A percentile compares a stretch with the other conserved stretches of the same genome.
phyloP scores from a whole-genome alignment of 1,140 invertebrate genomes.

The Macrocentrus cingulum region DNA sequence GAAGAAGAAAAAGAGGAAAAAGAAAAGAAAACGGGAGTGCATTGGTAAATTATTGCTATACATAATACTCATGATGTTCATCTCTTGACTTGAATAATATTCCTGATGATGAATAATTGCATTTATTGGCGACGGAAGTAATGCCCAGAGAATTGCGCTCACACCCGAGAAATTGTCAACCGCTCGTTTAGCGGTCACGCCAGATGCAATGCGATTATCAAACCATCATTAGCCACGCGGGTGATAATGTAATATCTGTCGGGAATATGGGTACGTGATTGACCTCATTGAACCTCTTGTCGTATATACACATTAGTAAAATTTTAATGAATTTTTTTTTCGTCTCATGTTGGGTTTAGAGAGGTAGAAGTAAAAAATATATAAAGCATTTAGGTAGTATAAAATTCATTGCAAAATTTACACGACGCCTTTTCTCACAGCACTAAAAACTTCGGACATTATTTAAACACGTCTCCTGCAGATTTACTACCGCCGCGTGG shows the following conservation, averaged over 20 bases:
- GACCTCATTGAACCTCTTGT: background rate
- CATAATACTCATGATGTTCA: no score
- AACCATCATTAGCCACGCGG: constrained; percentile 27
- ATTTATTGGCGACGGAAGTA: no score
- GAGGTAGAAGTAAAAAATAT: background rate
- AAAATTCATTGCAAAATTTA: constrained; percentile 20
- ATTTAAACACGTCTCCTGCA: constrained; percentile 30
- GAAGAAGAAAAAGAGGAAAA: no score
- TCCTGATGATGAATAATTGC: no score
- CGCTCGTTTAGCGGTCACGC: no score
- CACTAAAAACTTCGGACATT: constrained; percentile 36
- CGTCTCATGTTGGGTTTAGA: background rate
- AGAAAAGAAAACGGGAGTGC: no score
- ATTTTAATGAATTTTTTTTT: background rate
- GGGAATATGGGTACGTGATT: constrained; percentile 1
- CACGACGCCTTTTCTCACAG: constrained; percentile 26
- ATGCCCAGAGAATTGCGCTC: no score
- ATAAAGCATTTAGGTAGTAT: constrained; percentile 6
- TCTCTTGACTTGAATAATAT: no score
- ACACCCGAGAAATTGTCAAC: no score
- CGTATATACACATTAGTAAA: background rate
- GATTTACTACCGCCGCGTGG: constrained; percentile 38
- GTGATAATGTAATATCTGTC: constrained; percentile 31
- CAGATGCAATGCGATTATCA: constrained; percentile 33
- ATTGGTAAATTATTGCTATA: constrained; percentile 23